phyloP scores from a whole-genome alignment of 2,888 invertebrate genomes.

The Cenopis cana region DNA sequence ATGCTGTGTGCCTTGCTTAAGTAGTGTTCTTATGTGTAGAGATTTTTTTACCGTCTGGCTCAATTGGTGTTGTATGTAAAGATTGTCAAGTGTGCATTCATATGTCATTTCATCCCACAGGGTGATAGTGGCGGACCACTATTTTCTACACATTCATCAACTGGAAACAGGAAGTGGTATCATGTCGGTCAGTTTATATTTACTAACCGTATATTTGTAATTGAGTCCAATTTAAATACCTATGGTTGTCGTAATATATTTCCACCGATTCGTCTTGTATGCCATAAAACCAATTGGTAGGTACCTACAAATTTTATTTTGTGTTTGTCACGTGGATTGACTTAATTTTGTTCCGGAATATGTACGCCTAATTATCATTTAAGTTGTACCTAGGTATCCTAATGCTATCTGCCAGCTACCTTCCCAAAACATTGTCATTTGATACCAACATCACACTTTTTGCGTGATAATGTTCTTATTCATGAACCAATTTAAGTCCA shows the following conservation, averaged over 20 bases:
- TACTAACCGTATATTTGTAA: background rate
- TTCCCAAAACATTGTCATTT: too few relatives aligned
- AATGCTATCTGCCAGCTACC: too few relatives aligned
- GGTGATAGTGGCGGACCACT: conserved; percentile 90
- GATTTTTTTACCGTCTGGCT: background rate
- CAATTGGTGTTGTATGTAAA: background rate
- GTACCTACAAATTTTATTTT: background rate
- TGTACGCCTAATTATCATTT: too few relatives aligned
- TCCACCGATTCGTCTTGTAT: background rate
- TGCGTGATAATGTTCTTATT: too few relatives aligned
- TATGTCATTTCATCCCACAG: conserved; percentile 61
- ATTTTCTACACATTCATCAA: conserved; percentile 74
- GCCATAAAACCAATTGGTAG: conserved; percentile 4
- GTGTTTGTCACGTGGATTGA: background rate
- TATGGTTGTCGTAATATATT: background rate
- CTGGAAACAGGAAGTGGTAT: conserved; percentile 80
- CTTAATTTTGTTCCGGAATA: background rate
- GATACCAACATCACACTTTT: too few relatives aligned
- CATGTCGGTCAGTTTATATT: conserved; percentile 82
- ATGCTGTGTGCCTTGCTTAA: too few relatives aligned
- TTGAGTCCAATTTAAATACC: background rate
- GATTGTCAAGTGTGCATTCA: background rate
- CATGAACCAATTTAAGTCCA: too few relatives aligned
- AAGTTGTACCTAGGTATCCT: too few relatives aligned
- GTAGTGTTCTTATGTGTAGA: background rate